A percentile compares a stretch with the other conserved stretches of the same genome.
These are phyloP conservation scores for Lepidochitona cinerea DNA, from an alignment of 2,888 invertebrate genomes.

Conservation along the genomic window DNA sequence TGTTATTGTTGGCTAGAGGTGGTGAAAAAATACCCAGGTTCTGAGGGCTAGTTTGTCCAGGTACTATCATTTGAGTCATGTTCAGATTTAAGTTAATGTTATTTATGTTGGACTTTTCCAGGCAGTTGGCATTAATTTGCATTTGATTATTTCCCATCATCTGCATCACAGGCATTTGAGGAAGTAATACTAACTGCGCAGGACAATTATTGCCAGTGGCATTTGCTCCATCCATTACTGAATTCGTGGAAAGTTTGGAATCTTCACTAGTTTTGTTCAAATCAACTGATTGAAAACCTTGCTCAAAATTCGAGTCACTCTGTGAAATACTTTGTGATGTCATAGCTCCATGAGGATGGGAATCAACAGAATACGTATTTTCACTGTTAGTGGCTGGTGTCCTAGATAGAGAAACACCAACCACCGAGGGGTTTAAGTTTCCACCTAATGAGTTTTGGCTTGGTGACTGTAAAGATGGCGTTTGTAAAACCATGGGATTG, in stretches of 20 bases:
- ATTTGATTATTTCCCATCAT: slow-evolving; percentile 28
- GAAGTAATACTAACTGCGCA: slow-evolving; percentile 34
- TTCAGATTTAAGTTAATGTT: slow-evolving; percentile 6
- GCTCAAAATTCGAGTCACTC: not conserved
- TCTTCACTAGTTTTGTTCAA: not conserved
- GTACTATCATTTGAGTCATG: slow-evolving; percentile 11
- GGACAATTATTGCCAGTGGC: not conserved
- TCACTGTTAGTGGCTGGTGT: not conserved
- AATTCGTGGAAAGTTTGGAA: not conserved
- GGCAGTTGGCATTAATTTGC: slow-evolving; percentile 5
- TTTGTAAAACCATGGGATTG: slow-evolving; percentile 24
- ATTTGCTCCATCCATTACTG: not conserved
- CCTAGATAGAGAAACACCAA: not conserved
- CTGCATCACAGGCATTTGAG: slow-evolving; percentile 44
- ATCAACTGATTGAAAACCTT: not conserved
- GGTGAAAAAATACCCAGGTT: slow-evolving; percentile 7
- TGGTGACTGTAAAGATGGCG: slow-evolving; percentile 3
- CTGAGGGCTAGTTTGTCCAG: slow-evolving; percentile 10
- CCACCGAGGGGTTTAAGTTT: not conserved
- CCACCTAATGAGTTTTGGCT: not conserved
- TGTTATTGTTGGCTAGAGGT: slow-evolving; percentile 17
- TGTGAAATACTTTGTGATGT: not conserved
- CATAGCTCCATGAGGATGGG: not conserved
- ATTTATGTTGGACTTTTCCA: not conserved
- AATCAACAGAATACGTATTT: not conserved